Percentiles rank a stretch among this genome's conserved stretches.
phyloP scores from a whole-genome alignment of 1,140 invertebrate species.

The Drosophila willistoni region DNA sequence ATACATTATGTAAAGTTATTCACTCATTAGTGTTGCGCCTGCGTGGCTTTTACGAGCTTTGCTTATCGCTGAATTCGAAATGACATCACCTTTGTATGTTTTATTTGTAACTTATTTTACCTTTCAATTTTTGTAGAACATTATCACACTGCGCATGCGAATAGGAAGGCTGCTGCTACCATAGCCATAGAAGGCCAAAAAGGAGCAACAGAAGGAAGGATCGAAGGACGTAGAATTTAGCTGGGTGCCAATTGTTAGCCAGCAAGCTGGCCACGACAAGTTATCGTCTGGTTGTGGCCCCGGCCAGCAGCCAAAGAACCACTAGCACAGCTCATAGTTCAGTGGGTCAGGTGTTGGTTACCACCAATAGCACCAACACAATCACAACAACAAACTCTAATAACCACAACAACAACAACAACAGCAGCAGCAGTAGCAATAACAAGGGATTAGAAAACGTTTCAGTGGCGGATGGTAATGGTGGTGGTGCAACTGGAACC shows the following conservation, averaged over 20 bases:
- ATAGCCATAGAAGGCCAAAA: background rate
- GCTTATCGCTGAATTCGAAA: too few relatives aligned
- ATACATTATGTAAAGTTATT: too few relatives aligned
- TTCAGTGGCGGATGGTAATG: background rate
- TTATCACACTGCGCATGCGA: constrained; percentile 11
- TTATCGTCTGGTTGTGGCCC: constrained; percentile 70
- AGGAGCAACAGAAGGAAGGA: background rate
- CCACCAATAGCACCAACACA: background rate
- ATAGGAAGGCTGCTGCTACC: background rate
- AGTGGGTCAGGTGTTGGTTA: background rate
- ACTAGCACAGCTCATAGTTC: background rate
- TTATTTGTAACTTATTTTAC: too few relatives aligned
- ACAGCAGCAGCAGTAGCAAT: background rate
- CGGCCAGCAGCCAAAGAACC: constrained; percentile 47
- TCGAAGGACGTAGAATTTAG: background rate
- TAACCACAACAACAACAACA: constrained; percentile 29
- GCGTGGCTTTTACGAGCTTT: too few relatives aligned
- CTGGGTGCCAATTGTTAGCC: too few relatives aligned
- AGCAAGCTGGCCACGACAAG: constrained; percentile 65
- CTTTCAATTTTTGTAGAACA: background rate
- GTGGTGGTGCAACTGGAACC: background rate
- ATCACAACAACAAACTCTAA: background rate
- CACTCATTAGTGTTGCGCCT: too few relatives aligned
- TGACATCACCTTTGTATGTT: too few relatives aligned
- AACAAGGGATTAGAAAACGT: constrained; percentile 41